These are phyloP conservation scores for Pseudotriccus pelzelni DNA, from an alignment of 2,797 vertebrate genomes.

Conservation along the genomic window DNA sequence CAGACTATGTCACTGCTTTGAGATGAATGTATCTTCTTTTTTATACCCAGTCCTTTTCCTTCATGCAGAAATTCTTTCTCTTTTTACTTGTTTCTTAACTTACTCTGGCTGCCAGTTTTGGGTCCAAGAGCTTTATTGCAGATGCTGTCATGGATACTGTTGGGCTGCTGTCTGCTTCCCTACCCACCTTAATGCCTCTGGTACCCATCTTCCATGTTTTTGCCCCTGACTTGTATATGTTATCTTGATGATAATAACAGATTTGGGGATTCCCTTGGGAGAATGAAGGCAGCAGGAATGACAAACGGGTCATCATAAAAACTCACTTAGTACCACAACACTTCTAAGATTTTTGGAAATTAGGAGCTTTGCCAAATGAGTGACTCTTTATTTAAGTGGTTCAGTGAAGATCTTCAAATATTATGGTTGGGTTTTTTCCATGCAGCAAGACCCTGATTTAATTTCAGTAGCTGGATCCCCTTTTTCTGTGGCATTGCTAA, in stretches of 20 bases:
- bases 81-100: neutral
- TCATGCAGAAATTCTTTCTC: neutral
- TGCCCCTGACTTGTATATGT: neutral
- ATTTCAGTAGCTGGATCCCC: neutral
- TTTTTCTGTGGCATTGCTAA: neutral
- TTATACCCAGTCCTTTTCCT: fast-evolving
- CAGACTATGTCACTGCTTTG: neutral
- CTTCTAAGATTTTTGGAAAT: neutral
- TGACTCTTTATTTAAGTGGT: neutral
- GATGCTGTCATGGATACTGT: neutral
- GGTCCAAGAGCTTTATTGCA: neutral
- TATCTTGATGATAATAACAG: neutral
- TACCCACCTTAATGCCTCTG: neutral
- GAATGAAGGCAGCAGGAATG: neutral
- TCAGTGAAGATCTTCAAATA: neutral
- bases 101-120: neutral
- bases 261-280: neutral
- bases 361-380: neutral
- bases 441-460: neutral
- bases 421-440: fast-evolving
- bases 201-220: fast-evolving
- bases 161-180: neutral
- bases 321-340: neutral
- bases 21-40: neutral
- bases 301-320: neutral